Base-by-base conservation (phyloP, 2,113 vertebrate genomes). In the Rhabdomys dilectus region DNA sequence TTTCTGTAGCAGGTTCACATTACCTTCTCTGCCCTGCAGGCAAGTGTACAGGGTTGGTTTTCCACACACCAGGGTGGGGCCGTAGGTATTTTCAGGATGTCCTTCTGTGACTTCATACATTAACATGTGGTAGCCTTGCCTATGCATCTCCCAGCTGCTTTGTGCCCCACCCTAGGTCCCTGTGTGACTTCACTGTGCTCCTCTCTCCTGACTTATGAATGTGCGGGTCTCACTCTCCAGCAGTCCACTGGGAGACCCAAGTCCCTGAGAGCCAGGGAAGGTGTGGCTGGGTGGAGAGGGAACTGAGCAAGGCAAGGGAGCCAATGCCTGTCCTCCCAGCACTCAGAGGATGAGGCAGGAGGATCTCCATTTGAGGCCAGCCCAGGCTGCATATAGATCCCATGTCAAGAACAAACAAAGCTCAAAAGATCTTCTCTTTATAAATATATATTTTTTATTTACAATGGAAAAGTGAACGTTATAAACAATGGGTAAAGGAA, bases 391-490 rank as follows among this genome's bases (percentile, higher is more conserved):
- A 76, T 26, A 8, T 13, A 34, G 24, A 34, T 53, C 16, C 0
- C 36, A 22, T 45, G 22, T 62, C 88, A 76, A 45, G 9, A 89
- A 45, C 53, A 75, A 58, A 76, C 53, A n/a, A 87, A 62, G 70
- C 48, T n/a, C 60, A 12, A 8, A 60, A 26, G 62, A 15, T n/a
- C 53, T 45, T 85, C 9, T 31, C 81, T 95, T 88, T 84, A 97
- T 97, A 98, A 97, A 97, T 95, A 97, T 0, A 29, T 70, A 22
- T 42, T 68, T 70, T 62, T 22, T 85, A 68, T 93, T 87, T 89
- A 90, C 73, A 91, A 0, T 89, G 92, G 95, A 97, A 97, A 97
- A 56, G 34, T 81, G 24, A 48, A 89, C 39, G 39, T 77, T 95
- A 96, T 96, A 97, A 95, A 97, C 94, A 70, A 70, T 5, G 39